Evolutionary conservation across 2,888 invertebrate species (phyloP).

Genomic region (Bimastos eiseni): DNA sequence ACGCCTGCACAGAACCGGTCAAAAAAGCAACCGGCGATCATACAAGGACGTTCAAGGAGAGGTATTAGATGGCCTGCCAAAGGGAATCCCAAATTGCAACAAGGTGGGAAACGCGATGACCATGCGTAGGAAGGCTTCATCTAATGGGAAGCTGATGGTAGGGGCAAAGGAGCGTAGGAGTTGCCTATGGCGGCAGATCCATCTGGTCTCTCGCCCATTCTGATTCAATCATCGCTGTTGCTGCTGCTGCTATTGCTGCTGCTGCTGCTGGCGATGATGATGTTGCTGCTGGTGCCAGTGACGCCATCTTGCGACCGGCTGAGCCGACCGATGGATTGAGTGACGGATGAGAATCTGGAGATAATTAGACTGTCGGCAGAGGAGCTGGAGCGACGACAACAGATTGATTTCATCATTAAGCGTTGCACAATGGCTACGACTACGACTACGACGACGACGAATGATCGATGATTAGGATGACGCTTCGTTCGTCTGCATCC

Average conservation of each 20-base stretch:
- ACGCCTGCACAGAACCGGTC: too few species aligned
- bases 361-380: neutral
- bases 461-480: neutral
- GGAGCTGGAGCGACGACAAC: neutral
- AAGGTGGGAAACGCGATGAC: neutral
- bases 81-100: neutral
- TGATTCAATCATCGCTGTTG: neutral
- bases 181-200: neutral
- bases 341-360: neutral
- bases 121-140: neutral
- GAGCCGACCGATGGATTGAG: neutral
- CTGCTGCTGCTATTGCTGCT: neutral
- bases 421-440: neutral
- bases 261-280: neutral
- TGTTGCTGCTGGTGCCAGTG: neutral
- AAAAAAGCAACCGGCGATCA: too few species aligned
- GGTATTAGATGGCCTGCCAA: too few species aligned
- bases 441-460: neutral
- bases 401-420: conserved; percentile 13
- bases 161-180: neutral
- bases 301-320: neutral
- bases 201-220: neutral
- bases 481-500: neutral
- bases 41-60: too few species aligned
- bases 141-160: neutral